These are phyloP conservation scores for Melanaphis sacchari DNA, from an alignment of 1,140 invertebrate species.

Conservation along the genomic window DNA sequence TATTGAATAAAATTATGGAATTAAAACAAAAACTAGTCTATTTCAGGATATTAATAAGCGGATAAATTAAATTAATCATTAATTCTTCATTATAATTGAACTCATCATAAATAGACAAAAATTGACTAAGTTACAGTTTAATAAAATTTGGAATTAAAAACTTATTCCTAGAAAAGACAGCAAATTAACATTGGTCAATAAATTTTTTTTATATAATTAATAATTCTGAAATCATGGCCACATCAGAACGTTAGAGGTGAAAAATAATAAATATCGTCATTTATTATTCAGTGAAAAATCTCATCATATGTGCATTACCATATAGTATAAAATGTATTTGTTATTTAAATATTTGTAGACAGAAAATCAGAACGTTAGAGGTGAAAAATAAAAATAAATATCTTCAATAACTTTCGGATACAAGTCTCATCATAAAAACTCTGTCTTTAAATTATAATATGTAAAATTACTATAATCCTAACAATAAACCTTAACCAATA, in stretches of 20 bases:
- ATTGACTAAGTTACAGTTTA: neutral
- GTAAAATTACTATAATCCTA: neutral
- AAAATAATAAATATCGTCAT: conserved; percentile 24
- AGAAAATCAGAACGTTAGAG: conserved; percentile 63
- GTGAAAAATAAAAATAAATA: conserved; percentile 60
- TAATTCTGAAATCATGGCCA: neutral
- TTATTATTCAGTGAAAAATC: conserved; percentile 28
- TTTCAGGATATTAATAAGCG: conserved; percentile 56
- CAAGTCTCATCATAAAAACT: conserved; percentile 29
- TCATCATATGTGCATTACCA: neutral
- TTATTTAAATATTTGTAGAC: too few relatives aligned
- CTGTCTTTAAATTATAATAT: neutral
- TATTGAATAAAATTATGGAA: too few relatives aligned
- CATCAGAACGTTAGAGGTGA: conserved; percentile 64
- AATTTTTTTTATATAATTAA: too few relatives aligned
- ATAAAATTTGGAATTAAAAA: neutral
- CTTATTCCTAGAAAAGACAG: too few relatives aligned
- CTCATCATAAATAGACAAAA: conserved; percentile 39
- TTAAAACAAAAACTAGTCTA: neutral
- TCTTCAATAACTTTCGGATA: conserved; percentile 59
- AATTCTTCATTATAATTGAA: neutral
- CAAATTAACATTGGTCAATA: too few relatives aligned
- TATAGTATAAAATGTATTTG: too few relatives aligned
- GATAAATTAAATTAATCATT: conserved; percentile 29
- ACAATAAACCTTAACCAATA: neutral